Percentiles rank a stretch among this genome's conserved stretches.
phyloP scores from a whole-genome alignment of 1,140 invertebrate species.

The Nasonia giraulti region DNA sequence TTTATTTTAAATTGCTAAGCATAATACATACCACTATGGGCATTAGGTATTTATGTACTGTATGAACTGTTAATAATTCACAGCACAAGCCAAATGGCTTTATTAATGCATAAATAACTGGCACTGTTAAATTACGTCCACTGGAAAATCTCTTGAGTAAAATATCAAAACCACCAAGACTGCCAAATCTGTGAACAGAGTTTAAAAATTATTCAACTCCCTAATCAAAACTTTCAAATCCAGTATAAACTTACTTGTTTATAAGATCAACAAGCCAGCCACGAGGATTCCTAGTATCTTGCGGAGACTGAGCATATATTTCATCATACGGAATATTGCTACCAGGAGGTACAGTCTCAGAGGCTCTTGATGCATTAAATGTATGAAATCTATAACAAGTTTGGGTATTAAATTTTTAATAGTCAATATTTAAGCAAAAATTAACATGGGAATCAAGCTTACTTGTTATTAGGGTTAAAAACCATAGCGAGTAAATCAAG shows the following conservation, averaged over 20 bases:
- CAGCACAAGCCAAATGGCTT: constrained; percentile 94
- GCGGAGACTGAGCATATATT: constrained; percentile 86
- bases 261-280: constrained; percentile 98
- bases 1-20: not conserved
- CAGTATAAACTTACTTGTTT: constrained; percentile 79
- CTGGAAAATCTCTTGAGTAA: constrained; percentile 90
- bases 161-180: constrained; percentile 90
- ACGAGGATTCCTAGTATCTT: constrained; percentile 84
- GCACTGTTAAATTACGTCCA: constrained; percentile 83
- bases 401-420: not conserved
- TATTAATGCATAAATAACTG: constrained; percentile 88
- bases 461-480: constrained; percentile 95
- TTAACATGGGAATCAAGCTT: constrained; percentile 60
- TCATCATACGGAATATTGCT: constrained; percentile 82
- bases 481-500: constrained; percentile 94
- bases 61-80: constrained; percentile 92
- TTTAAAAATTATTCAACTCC: constrained; percentile 15
- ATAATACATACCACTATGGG: constrained; percentile 87
- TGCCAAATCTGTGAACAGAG: constrained; percentile 83
- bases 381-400: constrained; percentile 87
- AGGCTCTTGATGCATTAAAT: constrained; percentile 89
- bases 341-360: constrained; percentile 84
- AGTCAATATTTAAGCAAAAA: constrained; percentile 12
- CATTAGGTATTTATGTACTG: constrained; percentile 94
- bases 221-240: constrained; percentile 44